Conservation (phyloP, 2,797 vertebrate species). For the Onychomys torridus region DNA sequence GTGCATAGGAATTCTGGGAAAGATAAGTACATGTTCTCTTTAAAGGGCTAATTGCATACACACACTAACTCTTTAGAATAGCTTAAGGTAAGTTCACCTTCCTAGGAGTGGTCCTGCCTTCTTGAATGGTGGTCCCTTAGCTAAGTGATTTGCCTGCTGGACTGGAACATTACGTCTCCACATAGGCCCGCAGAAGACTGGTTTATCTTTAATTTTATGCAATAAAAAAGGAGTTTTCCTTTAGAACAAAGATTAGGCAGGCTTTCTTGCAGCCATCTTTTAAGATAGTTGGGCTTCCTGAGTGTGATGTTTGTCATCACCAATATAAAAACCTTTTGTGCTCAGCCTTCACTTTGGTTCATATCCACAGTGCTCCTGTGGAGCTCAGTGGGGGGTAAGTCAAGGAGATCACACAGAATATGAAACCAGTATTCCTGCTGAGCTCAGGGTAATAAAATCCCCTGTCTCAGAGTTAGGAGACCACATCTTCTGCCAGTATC, state of each 20-base stretch:
- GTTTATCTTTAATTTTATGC: background rate
- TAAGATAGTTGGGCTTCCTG: background rate
- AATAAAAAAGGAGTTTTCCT: background rate
- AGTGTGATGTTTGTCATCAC: background rate
- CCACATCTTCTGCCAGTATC: background rate
- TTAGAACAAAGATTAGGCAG: background rate
- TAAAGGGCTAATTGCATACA: background rate
- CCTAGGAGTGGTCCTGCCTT: background rate
- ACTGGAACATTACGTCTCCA: background rate
- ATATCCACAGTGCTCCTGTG: background rate
- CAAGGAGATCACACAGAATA: background rate
- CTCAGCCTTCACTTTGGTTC: background rate
- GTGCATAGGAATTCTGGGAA: background rate
- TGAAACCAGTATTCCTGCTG: background rate
- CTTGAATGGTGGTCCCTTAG: background rate
- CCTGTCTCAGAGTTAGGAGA: background rate
- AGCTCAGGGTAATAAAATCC: background rate
- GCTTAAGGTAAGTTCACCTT: background rate
- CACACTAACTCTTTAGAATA: background rate
- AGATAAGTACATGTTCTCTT: background rate
- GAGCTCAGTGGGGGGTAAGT: background rate
- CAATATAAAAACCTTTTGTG: background rate
- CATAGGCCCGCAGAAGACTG: background rate
- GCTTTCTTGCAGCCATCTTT: background rate
- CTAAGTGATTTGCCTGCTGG: background rate